Percentiles rank a stretch among this genome's conserved stretches.
phyloP scores from a whole-genome alignment of 1,140 invertebrate genomes.

The Helicoverpa armigera region DNA sequence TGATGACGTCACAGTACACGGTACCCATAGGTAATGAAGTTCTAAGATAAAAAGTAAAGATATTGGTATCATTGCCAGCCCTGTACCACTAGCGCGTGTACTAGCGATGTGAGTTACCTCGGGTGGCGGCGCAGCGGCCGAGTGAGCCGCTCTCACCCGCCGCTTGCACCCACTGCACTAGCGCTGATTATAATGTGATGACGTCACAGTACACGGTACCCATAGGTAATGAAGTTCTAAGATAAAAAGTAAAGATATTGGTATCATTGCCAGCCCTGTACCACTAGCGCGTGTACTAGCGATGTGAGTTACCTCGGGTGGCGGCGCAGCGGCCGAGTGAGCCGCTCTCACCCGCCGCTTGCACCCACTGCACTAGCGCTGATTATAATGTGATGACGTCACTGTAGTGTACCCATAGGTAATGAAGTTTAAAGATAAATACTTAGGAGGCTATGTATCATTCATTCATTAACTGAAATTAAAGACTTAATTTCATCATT shows the following conservation, averaged over 20 bases:
- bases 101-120: constrained; percentile 74
- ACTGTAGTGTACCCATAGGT: no score
- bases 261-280: constrained; percentile 61
- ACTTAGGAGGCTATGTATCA: no score
- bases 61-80: constrained; percentile 54
- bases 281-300: constrained; percentile 74
- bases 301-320: constrained; percentile 73
- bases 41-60: neutral
- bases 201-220: no score
- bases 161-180: constrained; percentile 20
- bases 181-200: constrained; percentile 26
- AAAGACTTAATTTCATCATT: no score
- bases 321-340: constrained; percentile 67
- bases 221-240: no score
- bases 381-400: constrained; percentile 21
- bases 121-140: constrained; percentile 67
- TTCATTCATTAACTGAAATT: no score
- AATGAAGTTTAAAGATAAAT: neutral
- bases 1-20: neutral
- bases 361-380: constrained; percentile 17
- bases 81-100: constrained; percentile 74
- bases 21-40: no score
- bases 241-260: neutral
- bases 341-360: constrained; percentile 52
- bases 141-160: constrained; percentile 56